Base-by-base conservation (phyloP, 92 coral and sea anemone species). In the Porites rus region DNA sequence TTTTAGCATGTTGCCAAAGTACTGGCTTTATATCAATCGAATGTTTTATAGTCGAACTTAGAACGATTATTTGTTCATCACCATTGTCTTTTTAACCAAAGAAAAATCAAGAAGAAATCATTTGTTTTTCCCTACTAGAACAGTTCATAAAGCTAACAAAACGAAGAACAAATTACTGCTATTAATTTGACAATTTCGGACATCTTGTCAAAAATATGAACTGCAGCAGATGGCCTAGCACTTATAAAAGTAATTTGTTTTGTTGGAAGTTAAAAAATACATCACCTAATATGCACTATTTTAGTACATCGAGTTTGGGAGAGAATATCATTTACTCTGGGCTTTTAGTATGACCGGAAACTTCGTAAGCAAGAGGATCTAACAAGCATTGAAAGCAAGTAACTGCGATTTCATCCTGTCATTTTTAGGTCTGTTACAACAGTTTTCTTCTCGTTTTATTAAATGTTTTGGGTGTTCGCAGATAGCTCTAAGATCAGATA, bases 101-200 rank as follows among this genome's bases (percentile, higher is more conserved):
- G 62, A 56, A 68, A 60, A 69, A 22, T 17, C 10, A 17, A 22
- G 18, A 46, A 1, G 8, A 19, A 80, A 51, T 12, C 61, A 51
- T 52, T 22, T 51, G 18, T 18, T 25, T n/a, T 20, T 1, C 58
- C 69, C 8, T 28, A 22, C 13, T 66, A 14, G 12, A 52, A 18
- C 14, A 79, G 84, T 80, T 38, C 54, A 66, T 53, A 70, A 70
- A 69, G 31, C 31, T 31, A 13, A 50, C 4, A 54, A 52, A 59
- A 53, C 43, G 38, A 70, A 38, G 46, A 13, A 20, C 19, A 81
- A 81, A 68, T 54, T 56, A 18, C 63, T 54, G 58, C 46, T 7
- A 58, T 69, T 69, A 54, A 81, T 81, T 81, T 81, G 86, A 71
- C 86, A 81, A 70, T 24, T 69, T 46, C 20, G 58, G 59, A n/a